A percentile compares a stretch with the other conserved stretches of the same genome.
Evolutionary conservation across 2,888 invertebrate species (phyloP).

Genomic region (Cantharis rustica): DNA sequence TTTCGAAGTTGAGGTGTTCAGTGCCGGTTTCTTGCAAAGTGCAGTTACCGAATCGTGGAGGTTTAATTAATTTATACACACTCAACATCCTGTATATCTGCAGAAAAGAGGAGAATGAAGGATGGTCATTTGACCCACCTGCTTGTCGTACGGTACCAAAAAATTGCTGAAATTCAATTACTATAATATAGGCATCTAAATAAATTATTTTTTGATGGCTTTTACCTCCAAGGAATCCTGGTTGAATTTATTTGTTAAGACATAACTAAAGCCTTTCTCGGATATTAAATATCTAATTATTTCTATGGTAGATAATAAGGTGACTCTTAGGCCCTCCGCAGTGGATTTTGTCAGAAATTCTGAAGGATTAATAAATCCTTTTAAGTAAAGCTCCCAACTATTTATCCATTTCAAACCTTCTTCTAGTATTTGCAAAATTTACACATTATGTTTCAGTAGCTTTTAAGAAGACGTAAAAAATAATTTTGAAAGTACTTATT

Average conservation of each 20-base stretch:
- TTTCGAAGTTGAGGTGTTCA: too few relatives aligned
- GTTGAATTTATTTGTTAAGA: constrained; percentile 2
- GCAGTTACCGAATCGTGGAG: too few relatives aligned
- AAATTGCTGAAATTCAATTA: too few relatives aligned
- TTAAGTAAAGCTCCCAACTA: neutral
- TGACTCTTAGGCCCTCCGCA: neutral
- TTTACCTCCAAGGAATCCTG: constrained; percentile 5
- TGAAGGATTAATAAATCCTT: neutral
- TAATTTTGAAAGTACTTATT: too few relatives aligned
- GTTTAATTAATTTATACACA: too few relatives aligned
- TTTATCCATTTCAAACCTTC: neutral
- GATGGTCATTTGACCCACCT: constrained; percentile 6
- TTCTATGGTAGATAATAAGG: neutral
- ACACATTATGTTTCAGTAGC: neutral
- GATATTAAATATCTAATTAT: neutral
- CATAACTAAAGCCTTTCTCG: neutral
- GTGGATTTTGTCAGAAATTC: constrained; percentile 3
- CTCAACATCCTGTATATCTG: neutral
- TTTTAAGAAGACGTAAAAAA: too few relatives aligned
- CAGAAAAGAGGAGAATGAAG: neutral
- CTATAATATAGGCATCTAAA: too few relatives aligned
- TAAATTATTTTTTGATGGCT: neutral
- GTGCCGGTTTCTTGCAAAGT: too few relatives aligned
- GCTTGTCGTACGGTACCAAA: constrained; percentile 5
- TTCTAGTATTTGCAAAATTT: neutral